phyloP scores from a whole-genome alignment of 2,888 invertebrate species.

The Acanthopleura granulata region DNA sequence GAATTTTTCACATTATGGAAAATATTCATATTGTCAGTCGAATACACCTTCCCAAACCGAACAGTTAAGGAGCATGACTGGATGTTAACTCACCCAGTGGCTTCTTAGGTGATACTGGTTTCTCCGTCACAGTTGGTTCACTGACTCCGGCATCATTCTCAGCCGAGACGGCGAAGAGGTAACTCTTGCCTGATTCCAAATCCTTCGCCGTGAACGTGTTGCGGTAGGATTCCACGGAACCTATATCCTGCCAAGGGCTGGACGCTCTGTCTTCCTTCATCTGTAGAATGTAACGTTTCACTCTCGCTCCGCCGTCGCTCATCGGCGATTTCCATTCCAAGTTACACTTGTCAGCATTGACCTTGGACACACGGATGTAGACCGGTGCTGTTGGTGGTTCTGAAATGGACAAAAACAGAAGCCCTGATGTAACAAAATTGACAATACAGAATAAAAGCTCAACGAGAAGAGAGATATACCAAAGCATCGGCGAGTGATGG shows the following conservation, averaged over 20 bases:
- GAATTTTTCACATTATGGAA: too few relatives aligned
- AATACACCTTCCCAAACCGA: too few relatives aligned
- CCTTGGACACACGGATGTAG: constrained; percentile 36
- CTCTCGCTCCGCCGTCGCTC: constrained; percentile 58
- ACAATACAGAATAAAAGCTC: too few relatives aligned
- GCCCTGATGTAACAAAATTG: too few relatives aligned
- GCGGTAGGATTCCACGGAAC: constrained; percentile 43
- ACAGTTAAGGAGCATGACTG: too few relatives aligned
- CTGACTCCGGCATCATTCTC: constrained; percentile 92
- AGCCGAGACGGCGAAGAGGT: constrained; percentile 90
- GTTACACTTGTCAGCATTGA: constrained; percentile 44
- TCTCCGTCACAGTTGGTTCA: constrained; percentile 77
- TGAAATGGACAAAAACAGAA: constrained; percentile 25
- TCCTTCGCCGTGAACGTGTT: constrained; percentile 38
- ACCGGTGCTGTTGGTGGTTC: constrained; percentile 47
- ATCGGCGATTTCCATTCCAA: constrained; percentile 64
- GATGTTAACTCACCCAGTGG: constrained; percentile 75
- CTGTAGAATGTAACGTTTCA: constrained; percentile 53
- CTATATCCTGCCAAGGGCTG: constrained; percentile 42
- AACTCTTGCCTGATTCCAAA: constrained; percentile 84
- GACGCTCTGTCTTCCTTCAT: constrained; percentile 44
- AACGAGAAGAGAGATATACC: too few relatives aligned
- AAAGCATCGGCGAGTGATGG: too few relatives aligned
- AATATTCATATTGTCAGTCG: too few relatives aligned
- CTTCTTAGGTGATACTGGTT: constrained; percentile 49